Percentiles rank a stretch among this genome's conserved stretches.
Evolutionary conservation across 1,140 invertebrate species (phyloP).

Genomic region (Aphaenogaster floridana): DNA sequence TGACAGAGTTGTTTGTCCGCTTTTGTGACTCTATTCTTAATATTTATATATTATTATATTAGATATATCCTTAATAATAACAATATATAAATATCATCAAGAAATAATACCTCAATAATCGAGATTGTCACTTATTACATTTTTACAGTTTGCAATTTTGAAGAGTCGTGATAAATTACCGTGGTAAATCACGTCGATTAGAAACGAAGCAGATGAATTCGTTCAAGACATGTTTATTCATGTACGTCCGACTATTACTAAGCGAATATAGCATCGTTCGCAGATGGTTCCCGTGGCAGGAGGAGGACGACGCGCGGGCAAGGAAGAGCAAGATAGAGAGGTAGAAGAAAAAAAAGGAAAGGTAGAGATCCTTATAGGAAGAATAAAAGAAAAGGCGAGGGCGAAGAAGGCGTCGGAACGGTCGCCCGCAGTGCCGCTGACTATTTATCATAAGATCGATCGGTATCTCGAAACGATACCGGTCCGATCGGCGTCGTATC

Average conservation of each 20-base stretch:
- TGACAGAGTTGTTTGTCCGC: not conserved
- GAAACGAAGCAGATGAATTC: conserved; percentile 26
- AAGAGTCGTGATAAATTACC: not conserved
- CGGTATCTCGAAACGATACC: conserved; percentile 85
- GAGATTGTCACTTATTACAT: not conserved
- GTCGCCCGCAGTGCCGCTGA: conserved; percentile 85
- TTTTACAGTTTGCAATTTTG: not conserved
- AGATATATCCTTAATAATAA: not conserved
- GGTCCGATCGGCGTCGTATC: conserved; percentile 83
- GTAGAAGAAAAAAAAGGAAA: conserved; percentile 26
- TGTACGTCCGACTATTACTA: conserved; percentile 38
- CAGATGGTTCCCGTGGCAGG: conserved; percentile 21
- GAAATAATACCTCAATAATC: not conserved
- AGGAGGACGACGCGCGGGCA: conserved; percentile 8
- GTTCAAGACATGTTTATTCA: conserved; percentile 49
- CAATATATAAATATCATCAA: not conserved
- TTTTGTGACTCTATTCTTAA: not conserved
- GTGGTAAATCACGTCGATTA: conserved; percentile 34
- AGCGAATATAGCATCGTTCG: conserved; percentile 1
- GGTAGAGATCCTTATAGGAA: conserved; percentile 28
- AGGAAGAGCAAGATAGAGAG: conserved; percentile 40
- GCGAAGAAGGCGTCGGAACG: conserved; percentile 84
- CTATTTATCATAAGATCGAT: conserved; percentile 87
- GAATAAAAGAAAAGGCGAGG: conserved; percentile 71
- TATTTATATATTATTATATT: not conserved